Evolutionary conservation across 2,113 vertebrate species (phyloP).

Genomic region (Lophochroa leadbeateri): DNA sequence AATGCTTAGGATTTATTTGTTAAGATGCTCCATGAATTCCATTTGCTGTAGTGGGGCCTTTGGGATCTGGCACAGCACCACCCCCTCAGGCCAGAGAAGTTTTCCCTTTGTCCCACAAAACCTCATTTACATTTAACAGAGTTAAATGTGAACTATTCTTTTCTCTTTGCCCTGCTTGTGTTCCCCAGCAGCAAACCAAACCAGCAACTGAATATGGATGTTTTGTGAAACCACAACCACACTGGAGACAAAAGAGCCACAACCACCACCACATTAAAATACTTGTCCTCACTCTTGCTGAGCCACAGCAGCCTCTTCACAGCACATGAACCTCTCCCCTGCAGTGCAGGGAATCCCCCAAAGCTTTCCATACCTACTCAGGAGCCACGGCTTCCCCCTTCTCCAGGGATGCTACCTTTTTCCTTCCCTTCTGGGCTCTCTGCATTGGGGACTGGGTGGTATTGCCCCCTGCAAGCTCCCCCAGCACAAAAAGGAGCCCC

Average conservation of each 20-base stretch:
- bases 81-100: slow-evolving; percentile 29
- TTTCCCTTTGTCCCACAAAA: slow-evolving; percentile 18
- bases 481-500: background rate
- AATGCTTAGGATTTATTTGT: background rate
- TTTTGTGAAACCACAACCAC: background rate
- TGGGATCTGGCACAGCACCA: slow-evolving; percentile 5
- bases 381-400: background rate
- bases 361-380: rapidly evolving
- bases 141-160: slow-evolving; percentile 40
- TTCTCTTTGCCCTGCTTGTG: background rate
- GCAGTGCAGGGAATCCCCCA: background rate
- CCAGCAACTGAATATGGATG: background rate
- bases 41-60: slow-evolving; percentile 7
- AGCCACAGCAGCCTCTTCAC: background rate
- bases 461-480: background rate
- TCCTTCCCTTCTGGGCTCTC: background rate
- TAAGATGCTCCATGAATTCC: background rate
- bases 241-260: background rate
- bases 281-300: background rate
- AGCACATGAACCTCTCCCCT: background rate
- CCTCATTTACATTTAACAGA: slow-evolving; percentile 43
- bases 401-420: background rate
- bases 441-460: rapidly evolving
- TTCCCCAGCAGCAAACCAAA: slow-evolving; percentile 31
- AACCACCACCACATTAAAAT: background rate